A percentile compares a stretch with the other conserved stretches of the same genome.
These are phyloP conservation scores for Unio pictorum DNA, from an alignment of 2,888 invertebrate species.

Conservation along the genomic window DNA sequence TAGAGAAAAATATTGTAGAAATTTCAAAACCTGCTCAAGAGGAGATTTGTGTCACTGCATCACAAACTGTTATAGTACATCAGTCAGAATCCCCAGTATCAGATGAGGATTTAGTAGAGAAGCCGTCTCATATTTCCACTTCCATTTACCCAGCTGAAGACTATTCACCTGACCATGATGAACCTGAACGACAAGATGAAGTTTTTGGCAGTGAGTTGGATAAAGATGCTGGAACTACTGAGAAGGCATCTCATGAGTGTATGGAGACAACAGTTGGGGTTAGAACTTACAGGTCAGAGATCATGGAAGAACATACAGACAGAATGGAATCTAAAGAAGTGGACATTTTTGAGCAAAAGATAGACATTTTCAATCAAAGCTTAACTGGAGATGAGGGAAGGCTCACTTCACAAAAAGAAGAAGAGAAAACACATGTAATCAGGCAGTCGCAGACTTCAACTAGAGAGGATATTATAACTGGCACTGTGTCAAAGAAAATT, in stretches of 20 bases:
- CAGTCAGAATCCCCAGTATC: slow-evolving; percentile 27
- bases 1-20: background rate
- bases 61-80: background rate
- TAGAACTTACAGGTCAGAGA: too few relatives aligned
- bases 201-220: slow-evolving; percentile 10
- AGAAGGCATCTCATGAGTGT: slow-evolving; percentile 4
- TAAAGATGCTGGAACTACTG: slow-evolving; percentile 3
- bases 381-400: too few relatives aligned
- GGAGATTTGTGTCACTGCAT: background rate
- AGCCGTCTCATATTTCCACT: slow-evolving; percentile 26
- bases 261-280: slow-evolving; percentile 6
- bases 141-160: slow-evolving; percentile 7
- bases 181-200: slow-evolving; percentile 4
- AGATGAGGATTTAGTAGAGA: slow-evolving; percentile 48
- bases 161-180: background rate
- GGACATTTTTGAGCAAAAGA: too few relatives aligned
- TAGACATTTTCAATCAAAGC: too few relatives aligned
- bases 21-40: slow-evolving; percentile 1
- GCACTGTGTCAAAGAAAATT: slow-evolving; percentile 11
- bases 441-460: too few relatives aligned
- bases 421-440: too few relatives aligned
- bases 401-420: too few relatives aligned
- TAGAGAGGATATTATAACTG: slow-evolving; percentile 5
- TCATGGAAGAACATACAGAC: too few relatives aligned
- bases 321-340: too few relatives aligned